These are phyloP conservation scores for Cactoblastis cactorum DNA, from an alignment of 2,888 invertebrate genomes.

Conservation along the genomic window DNA sequence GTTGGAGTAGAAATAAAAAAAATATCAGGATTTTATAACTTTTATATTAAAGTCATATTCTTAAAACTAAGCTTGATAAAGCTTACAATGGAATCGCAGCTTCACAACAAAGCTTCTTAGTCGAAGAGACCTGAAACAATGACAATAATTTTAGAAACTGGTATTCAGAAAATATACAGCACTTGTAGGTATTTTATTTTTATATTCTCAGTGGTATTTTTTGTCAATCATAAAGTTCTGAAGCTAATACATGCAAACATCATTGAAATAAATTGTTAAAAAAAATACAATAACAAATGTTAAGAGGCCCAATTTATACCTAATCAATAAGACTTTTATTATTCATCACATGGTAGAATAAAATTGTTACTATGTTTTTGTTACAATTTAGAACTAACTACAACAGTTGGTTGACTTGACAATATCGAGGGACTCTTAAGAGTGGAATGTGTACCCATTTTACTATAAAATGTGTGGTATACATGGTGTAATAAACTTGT, in stretches of 20 bases:
- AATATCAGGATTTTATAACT: constrained; percentile 33
- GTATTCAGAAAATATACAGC: neutral
- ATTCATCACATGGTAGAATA: too few species aligned
- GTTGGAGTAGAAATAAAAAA: constrained; percentile 18
- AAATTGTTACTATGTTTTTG: too few species aligned
- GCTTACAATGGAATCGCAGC: constrained; percentile 67
- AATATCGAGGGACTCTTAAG: too few species aligned
- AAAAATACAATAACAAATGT: too few species aligned
- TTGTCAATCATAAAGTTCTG: constrained; percentile 43
- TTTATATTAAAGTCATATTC: constrained; percentile 64
- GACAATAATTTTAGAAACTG: constrained; percentile 31
- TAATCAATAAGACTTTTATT: too few species aligned
- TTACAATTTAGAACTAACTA: too few species aligned
- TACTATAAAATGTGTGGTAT: too few species aligned
- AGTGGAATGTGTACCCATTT: too few species aligned
- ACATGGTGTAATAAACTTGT: too few species aligned
- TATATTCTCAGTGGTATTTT: neutral
- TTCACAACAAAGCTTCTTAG: constrained; percentile 76
- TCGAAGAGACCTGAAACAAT: constrained; percentile 88
- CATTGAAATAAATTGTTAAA: constrained; percentile 62
- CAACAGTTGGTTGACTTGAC: too few species aligned
- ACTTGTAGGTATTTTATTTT: neutral
- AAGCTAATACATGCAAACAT: constrained; percentile 82
- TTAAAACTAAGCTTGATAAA: constrained; percentile 72
- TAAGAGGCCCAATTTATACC: too few species aligned